Evolutionary conservation across 2,113 vertebrate genomes (phyloP), one percentile per base, ranked within the genome.

Genomic region (Callionymus lyra): DNA sequence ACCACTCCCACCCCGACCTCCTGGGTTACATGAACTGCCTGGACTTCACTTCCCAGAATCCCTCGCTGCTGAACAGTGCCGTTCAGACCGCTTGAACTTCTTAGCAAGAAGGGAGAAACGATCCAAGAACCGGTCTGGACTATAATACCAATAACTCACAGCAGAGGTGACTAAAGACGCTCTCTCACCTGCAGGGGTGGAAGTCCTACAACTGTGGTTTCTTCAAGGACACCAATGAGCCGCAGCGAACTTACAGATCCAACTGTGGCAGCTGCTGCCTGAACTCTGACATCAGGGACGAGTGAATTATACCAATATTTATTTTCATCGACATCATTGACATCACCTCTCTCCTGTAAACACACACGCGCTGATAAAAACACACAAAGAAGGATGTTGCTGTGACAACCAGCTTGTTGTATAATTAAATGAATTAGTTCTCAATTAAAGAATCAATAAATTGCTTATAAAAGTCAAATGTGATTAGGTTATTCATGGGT

Each of bases 361-460:
- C 43, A 44, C 47, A 41, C 47, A 31, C 19, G 53, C 58, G 62
- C 65, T 38, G 44, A 41, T 53, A 53, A 17, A 42, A 38, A 46
- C 51, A 35, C 37, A 21, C 41, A 53, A 16, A 35, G 6, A 21
- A 37, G 6, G 41, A 16, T 35, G 31, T 33, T 41, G 45, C 12
- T 38, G 10, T 48, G 10, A 48, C 31, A 32, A 45, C 27, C 10
- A 9, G 12, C 33, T 52, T 18, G 33, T 54, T 65, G 68, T 71
- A 46, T 10, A 41, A 56, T 63, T 16, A 59, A 38, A 52, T 47
- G 10, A 57, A 41, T 53, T 59, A 60, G 63, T 57, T 67, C 21
- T 56, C 33, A 53, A 62, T 56, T 1, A 69, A 55, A 45, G 17
- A 37, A 62, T 35, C 17, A 69, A 56, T 67, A 71, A 71, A 71